Base-by-base conservation (phyloP, 1,140 invertebrate genomes). In the Popillia japonica region DNA sequence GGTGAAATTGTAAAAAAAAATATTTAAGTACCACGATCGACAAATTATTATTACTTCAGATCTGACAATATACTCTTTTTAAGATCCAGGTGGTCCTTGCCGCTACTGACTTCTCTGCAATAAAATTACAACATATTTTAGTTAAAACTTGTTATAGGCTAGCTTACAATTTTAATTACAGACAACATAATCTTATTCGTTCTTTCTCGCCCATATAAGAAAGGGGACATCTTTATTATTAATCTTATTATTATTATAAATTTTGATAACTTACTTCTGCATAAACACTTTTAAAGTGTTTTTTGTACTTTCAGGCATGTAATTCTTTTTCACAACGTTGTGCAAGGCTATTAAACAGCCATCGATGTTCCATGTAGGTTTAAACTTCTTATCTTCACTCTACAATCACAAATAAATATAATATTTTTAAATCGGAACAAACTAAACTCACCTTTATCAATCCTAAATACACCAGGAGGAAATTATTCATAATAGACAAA, bases 371-470 rank as follows among this genome's bases (percentile, higher is more conserved):
- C 91, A 92, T 17, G 88, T 84, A 4, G 89, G 86, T 83, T 88
- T 90, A 40, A 86, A 88, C 9, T 78, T 85, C 85, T 90, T 90
- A 81, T 92, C 89, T 86, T 93, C 92, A 81, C 88, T 86, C 87
- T 91, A 72, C 68, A 87, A 86, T 80, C 75, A 76, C n/a, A 79
- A 80, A 76, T 78, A 72, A 78, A 10, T 68, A 64, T 77, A 79
- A 40, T 76, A 76, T 79, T 42, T 23, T 78, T 72, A 72, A 78
- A 75, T 74, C 34, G 42, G n/a, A n/a, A n/a, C n/a, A n/a, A n/a
- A n/a, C n/a, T n/a, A n/a, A n/a, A 81, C 23, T 82, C 87, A 92
- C 92, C 86, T 94, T 94, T 59, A 95, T 87, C 17, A 95, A 86
- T 27, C 92, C 93, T 76, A 95, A 85, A 83, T 91, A 88, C 11